Evolutionary conservation across 2,797 vertebrate species (phyloP).

Genomic region (Alca torda): DNA sequence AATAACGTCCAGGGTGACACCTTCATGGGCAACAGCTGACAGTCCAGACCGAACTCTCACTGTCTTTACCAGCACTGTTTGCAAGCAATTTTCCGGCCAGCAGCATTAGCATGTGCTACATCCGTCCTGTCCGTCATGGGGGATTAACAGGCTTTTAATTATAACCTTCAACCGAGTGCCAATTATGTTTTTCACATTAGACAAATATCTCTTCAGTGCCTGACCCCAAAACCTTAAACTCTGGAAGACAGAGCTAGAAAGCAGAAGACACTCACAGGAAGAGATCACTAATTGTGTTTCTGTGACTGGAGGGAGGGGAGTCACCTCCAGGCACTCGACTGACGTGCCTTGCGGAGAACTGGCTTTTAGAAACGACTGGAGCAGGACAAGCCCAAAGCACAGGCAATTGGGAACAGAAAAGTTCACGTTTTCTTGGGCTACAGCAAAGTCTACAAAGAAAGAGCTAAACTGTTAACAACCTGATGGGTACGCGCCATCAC

Average conservation of each 20-base stretch:
- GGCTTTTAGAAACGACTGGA: rapidly evolving
- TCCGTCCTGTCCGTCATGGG: rapidly evolving
- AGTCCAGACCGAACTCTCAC: background rate
- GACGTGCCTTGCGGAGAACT: rapidly evolving
- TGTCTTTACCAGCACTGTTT: rapidly evolving
- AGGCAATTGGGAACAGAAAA: background rate
- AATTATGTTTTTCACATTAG: background rate
- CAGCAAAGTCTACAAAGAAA: background rate
- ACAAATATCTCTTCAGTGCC: background rate
- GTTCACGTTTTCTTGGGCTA: background rate
- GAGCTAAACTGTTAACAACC: background rate
- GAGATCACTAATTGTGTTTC: background rate
- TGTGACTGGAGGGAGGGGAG: background rate
- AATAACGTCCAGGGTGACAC: rapidly evolving
- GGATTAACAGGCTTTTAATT: background rate
- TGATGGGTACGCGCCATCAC: rapidly evolving
- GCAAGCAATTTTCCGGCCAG: background rate
- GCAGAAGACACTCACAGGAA: background rate
- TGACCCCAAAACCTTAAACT: background rate
- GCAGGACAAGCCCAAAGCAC: background rate
- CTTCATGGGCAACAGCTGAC: rapidly evolving
- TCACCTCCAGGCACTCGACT: background rate
- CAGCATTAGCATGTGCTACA: background rate
- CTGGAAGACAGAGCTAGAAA: background rate
- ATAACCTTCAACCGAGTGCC: background rate